These are phyloP conservation scores for Aethes cnicana DNA, from an alignment of 2,888 invertebrate genomes.

Conservation along the genomic window DNA sequence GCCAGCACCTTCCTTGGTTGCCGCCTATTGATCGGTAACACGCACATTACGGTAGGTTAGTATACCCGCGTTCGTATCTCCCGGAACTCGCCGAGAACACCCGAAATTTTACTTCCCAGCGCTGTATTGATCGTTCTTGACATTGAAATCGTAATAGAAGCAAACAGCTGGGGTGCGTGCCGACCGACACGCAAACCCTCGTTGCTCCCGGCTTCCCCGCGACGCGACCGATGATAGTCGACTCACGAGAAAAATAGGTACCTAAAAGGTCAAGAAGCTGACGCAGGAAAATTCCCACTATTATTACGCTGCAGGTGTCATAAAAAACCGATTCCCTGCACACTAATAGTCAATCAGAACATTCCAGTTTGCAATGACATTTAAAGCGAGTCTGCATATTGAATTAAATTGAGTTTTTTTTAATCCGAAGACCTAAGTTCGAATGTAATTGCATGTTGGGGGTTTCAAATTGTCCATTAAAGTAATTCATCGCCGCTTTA, in stretches of 20 bases:
- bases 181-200: slow-evolving; percentile 61
- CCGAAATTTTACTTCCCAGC: slow-evolving; percentile 80
- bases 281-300: slow-evolving; percentile 12
- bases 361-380: slow-evolving; percentile 7
- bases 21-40: slow-evolving; percentile 75
- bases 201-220: slow-evolving; percentile 36
- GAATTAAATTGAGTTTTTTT: slow-evolving; percentile 12
- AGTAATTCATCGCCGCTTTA: slow-evolving; percentile 60
- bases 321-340: slow-evolving; percentile 12
- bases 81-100: slow-evolving; percentile 74
- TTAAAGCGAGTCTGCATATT: slow-evolving; percentile 6
- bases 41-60: slow-evolving; percentile 82
- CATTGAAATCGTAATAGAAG: slow-evolving; percentile 80
- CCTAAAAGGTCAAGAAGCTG: slow-evolving; percentile 1
- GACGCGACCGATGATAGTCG: slow-evolving; percentile 16
- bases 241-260: neutral
- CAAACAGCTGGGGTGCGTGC: slow-evolving; percentile 79
- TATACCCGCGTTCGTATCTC: slow-evolving; percentile 68
- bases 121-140: slow-evolving; percentile 81
- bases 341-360: slow-evolving; percentile 15
- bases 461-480: slow-evolving; percentile 56
- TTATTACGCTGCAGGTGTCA: slow-evolving; percentile 17
- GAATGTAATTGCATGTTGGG: slow-evolving; percentile 39
- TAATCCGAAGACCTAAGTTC: slow-evolving; percentile 30
- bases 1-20: slow-evolving; percentile 69